These are phyloP conservation scores for Macheiramphus alcinus DNA, from an alignment of 2,113 vertebrate species.

Conservation along the genomic window DNA sequence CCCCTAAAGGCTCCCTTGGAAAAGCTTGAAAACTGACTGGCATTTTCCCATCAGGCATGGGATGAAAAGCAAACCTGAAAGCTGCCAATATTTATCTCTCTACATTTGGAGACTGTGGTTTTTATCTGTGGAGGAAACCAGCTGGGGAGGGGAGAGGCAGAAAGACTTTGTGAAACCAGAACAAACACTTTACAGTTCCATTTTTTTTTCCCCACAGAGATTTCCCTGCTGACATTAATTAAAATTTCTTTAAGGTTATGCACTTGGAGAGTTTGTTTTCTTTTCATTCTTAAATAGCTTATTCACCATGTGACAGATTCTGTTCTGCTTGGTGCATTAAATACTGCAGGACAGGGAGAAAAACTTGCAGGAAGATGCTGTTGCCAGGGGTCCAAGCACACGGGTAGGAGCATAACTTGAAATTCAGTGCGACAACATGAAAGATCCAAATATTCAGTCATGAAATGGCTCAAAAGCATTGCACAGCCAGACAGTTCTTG, in stretches of 20 bases:
- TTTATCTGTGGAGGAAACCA: slow-evolving; percentile 30
- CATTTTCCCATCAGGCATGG: slow-evolving; percentile 41
- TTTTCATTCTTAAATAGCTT: not conserved
- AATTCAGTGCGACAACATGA: not conserved
- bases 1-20: slow-evolving; percentile 41
- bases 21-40: slow-evolving; percentile 47
- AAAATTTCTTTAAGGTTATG: slow-evolving; percentile 47
- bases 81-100: slow-evolving; percentile 57
- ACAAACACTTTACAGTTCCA: not conserved
- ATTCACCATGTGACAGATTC: not conserved
- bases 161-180: slow-evolving; percentile 39
- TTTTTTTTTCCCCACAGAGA: not conserved
- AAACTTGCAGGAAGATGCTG: not conserved
- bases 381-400: not conserved
- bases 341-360: not conserved
- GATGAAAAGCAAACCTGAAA: slow-evolving; percentile 57
- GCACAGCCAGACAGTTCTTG: not conserved
- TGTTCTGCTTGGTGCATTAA: not conserved
- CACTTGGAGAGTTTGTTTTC: not conserved
- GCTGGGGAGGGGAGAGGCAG: not conserved
- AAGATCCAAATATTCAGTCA: not conserved
- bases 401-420: not conserved
- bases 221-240: slow-evolving; percentile 17
- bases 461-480: not conserved
- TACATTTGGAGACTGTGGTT: slow-evolving; percentile 13